Evolutionary conservation across 1,140 invertebrate species (phyloP).

Genomic region (Lucilia sericata): DNA sequence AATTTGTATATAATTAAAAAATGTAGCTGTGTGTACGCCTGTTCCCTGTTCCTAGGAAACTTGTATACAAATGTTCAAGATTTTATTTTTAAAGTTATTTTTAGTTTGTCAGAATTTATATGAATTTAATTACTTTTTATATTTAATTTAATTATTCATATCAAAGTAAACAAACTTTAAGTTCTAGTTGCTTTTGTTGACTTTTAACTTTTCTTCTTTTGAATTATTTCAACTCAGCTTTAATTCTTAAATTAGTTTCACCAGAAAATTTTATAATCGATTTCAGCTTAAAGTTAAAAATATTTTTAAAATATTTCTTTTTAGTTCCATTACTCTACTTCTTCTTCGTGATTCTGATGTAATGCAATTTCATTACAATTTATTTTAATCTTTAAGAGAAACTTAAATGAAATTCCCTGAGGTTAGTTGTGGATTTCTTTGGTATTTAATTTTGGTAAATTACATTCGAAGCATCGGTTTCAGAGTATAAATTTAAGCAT

Average conservation of each 20-base stretch:
- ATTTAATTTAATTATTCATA: too few species aligned
- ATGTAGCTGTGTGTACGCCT: too few species aligned
- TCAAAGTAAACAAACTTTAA: too few species aligned
- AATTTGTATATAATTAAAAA: too few species aligned
- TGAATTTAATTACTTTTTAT: too few species aligned
- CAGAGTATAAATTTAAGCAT: not conserved
- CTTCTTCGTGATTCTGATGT: not conserved
- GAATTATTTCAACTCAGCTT: not conserved
- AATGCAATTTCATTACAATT: not conserved
- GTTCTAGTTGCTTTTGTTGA: too few species aligned
- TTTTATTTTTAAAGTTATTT: too few species aligned
- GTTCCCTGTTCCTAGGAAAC: too few species aligned
- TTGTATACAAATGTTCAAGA: too few species aligned
- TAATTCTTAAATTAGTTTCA: not conserved
- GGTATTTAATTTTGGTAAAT: not conserved
- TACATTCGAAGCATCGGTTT: not conserved
- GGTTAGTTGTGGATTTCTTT: not conserved
- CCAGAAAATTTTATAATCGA: not conserved
- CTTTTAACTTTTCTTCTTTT: not conserved
- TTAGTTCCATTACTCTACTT: not conserved
- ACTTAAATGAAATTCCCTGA: not conserved
- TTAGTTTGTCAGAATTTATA: too few species aligned
- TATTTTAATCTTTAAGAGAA: not conserved
- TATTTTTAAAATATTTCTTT: too few species aligned
- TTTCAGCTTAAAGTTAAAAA: not conserved